Conservation (phyloP, 2,888 invertebrate genomes). For the Halictus ligatus region DNA sequence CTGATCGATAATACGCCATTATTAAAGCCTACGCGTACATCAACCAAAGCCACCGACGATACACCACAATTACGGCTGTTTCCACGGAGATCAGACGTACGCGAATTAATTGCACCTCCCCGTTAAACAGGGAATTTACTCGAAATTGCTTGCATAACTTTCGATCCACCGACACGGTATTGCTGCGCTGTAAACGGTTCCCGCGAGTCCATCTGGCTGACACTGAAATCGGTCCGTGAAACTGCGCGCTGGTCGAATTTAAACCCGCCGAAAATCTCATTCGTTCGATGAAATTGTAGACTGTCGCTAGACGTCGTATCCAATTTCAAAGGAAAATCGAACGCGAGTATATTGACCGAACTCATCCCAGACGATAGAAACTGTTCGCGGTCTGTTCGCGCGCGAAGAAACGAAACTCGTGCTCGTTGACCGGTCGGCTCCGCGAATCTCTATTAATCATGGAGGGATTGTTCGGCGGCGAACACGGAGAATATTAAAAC, state of each 20-base stretch:
- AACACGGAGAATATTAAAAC: conserved; percentile 78
- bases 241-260: background rate
- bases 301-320: no score
- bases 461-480: conserved; percentile 72
- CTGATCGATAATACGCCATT: conserved; percentile 78
- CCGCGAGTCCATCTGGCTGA: background rate
- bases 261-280: background rate
- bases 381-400: background rate
- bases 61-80: conserved; percentile 70
- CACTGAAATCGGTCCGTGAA: background rate
- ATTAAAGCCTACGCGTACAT: conserved; percentile 73
- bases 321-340: background rate
- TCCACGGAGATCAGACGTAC: conserved; percentile 67
- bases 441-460: conserved; percentile 73
- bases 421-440: background rate
- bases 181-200: background rate
- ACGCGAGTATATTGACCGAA: background rate
- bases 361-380: background rate
- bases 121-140: background rate
- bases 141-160: background rate
- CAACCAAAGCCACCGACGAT: conserved; percentile 66
- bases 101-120: conserved; percentile 69
- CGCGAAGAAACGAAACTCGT: conserved; percentile 23
- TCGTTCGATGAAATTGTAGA: no score
- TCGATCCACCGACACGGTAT: background rate